Evolutionary conservation across 2,113 vertebrate genomes (phyloP), one percentile per base, ranked within the genome.

Genomic region (Puntigrus tetrazona): DNA sequence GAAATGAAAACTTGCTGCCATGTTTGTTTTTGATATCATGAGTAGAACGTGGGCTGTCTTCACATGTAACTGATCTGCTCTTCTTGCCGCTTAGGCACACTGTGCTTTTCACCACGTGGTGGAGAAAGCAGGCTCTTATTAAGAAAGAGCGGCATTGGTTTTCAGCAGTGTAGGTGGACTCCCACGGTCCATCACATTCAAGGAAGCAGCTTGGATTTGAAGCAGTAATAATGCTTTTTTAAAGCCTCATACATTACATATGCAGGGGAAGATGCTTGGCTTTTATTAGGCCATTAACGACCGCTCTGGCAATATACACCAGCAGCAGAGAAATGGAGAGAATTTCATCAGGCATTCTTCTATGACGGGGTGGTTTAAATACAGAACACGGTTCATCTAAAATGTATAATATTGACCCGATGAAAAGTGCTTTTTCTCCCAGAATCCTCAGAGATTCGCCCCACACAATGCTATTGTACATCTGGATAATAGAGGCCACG

Each of bases 391-490:
- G 92, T 92, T 92, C 80, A 91, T 87, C 77, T 89, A 87, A 91
- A 93, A 94, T 90, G 89, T 91, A 89, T 90, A 70, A 87, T 78
- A 87, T 81, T 95, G 94, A 92, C 92, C 92, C 93, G 86, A 87
- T 91, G 92, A 94, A 91, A 91, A 96, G 93, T 94, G 94, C 94
- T 95, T 96, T 88, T 94, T 92, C 93, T 93, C 87, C 86, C 86
- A 81, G 86, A 93, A 89, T 93, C 93, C 93, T 90, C 88, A 86
- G 91, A 95, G 95, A 95, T 90, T 92, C 5, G 9, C 90, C 88
- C 85, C 93, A 94, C 93, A 92, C 89, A 92, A 90, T 88, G 82
- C 88, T 88, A 94, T 92, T 94, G 90, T 95, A 92, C 93, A 95
- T 92, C 87, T 88, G 83, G 90, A 93, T 93, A 96, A 95, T 92